These are phyloP conservation scores for Leontopithecus rosalia DNA, from an alignment of 2,797 vertebrate species.

Conservation along the genomic window DNA sequence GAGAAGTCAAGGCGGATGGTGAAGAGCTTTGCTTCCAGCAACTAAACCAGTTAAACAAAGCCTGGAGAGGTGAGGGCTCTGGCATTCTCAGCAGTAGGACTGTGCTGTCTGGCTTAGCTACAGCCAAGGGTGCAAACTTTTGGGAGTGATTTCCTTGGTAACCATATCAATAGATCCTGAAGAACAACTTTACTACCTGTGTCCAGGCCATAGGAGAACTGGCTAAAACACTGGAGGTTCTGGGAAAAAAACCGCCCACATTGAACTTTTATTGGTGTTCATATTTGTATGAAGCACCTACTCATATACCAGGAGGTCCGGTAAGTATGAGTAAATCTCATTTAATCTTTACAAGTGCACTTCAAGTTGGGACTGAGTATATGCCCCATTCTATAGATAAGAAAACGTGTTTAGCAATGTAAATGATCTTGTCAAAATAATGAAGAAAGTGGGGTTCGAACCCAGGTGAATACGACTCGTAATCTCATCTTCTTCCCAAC, in stretches of 20 bases:
- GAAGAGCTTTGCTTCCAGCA: not conserved
- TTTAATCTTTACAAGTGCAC: not conserved
- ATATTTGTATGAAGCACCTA: not conserved
- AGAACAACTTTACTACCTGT: not conserved
- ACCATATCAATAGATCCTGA: not conserved
- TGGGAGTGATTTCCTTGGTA: not conserved
- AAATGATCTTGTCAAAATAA: not conserved
- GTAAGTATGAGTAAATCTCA: not conserved
- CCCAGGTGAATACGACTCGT: not conserved
- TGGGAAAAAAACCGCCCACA: not conserved
- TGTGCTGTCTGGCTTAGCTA: not conserved
- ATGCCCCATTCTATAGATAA: not conserved
- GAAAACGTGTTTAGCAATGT: not conserved
- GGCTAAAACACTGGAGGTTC: not conserved
- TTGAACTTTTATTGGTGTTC: fast-evolving
- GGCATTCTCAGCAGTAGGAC: fast-evolving
- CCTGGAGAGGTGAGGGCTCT: not conserved
- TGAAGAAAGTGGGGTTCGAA: not conserved
- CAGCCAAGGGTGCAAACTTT: not conserved
- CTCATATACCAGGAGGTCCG: fast-evolving
- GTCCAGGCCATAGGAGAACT: not conserved
- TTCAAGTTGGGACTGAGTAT: fast-evolving
- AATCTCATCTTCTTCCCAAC: not conserved
- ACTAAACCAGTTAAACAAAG: not conserved
- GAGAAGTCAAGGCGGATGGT: not conserved